Percentiles rank a stretch among this genome's conserved stretches.
These are phyloP conservation scores for Lasioglossum vierecki DNA, from an alignment of 2,888 invertebrate species.

Conservation along the genomic window DNA sequence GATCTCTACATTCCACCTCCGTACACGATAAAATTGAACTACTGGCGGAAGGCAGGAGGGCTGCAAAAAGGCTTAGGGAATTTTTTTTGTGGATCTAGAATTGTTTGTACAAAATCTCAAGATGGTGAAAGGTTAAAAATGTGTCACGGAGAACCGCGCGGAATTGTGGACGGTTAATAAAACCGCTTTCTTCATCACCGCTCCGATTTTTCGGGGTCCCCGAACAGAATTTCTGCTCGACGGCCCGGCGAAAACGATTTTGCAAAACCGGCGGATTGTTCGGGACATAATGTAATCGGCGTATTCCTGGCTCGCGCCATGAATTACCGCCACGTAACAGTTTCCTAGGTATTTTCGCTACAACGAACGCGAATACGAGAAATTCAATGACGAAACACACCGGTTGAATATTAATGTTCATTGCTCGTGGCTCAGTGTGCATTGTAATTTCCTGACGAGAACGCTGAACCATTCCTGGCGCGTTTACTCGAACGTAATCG, in stretches of 20 bases:
- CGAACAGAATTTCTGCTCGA: background rate
- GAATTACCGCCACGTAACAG: constrained; percentile 53
- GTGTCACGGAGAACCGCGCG: background rate
- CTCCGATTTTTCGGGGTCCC: background rate
- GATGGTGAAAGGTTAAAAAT: too few relatives aligned
- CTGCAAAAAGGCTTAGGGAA: too few relatives aligned
- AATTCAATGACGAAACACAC: constrained; percentile 57
- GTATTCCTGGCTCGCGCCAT: constrained; percentile 45
- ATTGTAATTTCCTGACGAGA: constrained; percentile 33
- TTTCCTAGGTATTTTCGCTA: constrained; percentile 46
- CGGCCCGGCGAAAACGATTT: constrained; percentile 8
- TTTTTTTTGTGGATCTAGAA: too few relatives aligned
- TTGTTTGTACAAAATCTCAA: too few relatives aligned
- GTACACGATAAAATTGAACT: background rate
- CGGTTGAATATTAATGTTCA: constrained; percentile 54
- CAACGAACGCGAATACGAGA: constrained; percentile 54
- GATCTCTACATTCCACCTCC: too few relatives aligned
- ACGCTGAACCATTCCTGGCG: constrained; percentile 25
- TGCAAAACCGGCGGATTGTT: background rate
- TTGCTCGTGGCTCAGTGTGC: constrained; percentile 36
- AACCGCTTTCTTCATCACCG: background rate
- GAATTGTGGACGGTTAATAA: background rate
- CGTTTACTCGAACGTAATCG: constrained; percentile 10
- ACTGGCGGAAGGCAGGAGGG: too few relatives aligned
- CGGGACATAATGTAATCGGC: constrained; percentile 30